Base-by-base conservation (phyloP, 2,113 vertebrate genomes). In the Dissostichus mawsoni region DNA sequence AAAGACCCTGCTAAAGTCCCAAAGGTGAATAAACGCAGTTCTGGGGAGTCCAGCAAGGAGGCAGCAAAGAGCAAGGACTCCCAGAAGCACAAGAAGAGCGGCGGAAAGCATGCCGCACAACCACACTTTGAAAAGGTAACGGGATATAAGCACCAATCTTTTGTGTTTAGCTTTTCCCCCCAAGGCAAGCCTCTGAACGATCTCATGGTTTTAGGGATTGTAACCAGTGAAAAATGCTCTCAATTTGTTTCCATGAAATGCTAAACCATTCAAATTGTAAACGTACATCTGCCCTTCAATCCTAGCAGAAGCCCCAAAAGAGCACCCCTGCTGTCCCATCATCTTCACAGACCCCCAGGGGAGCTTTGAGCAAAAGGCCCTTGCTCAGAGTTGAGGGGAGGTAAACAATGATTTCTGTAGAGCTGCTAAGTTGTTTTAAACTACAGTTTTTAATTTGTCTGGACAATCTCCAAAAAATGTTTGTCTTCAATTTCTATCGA, bases 31-130 rank as follows among this genome's bases (percentile, higher is more conserved):
- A 97, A 96, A 80, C 89, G 86, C 74, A 80, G 61, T 12, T 81
- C 78, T 9, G 90, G 1, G 2, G 94, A 80, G 25, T 67, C 76
- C 50, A 74, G 69, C 0, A 93, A 62, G 44, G 87, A 89, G 59
- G 59, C 84, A 41, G 90, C 58, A 70, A 94, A 74, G 80, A 84
- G 4, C 51, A 91, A 94, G 50, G 80, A 82, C 23, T 67, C 88
- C 11, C 0, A 82, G 80, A 97, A 96, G 92, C 94, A 94, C 92
- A 96, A 91, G 89, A 96, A 92, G 86, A 87, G 80, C 69, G 92
- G 94, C 23, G 92, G 71, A 66, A 96, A 93, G 73, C 75, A 65
- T 13, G 11, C 47, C 0, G 93, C 95, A 25, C 83, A 71, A 45
- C 65, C 74, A 0, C 84, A 86, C 2, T 18, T 7, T 48, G 73